Percentiles rank a stretch among this genome's conserved stretches.
phyloP scores from a whole-genome alignment of 2,113 vertebrate species.

The Hypomesus transpacificus region DNA sequence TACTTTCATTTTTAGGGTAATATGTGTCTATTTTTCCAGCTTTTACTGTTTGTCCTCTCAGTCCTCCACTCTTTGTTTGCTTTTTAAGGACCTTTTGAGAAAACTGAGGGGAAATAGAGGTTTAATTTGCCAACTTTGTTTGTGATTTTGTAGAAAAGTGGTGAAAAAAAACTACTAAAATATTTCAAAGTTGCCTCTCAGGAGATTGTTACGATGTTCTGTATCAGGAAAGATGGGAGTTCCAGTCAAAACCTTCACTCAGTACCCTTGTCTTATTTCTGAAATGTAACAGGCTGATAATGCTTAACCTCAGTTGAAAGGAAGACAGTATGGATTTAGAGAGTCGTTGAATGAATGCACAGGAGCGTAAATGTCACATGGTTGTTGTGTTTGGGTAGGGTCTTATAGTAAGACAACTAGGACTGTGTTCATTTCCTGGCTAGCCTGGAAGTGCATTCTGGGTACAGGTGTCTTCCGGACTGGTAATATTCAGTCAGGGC shows the following conservation, averaged over 20 bases:
- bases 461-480: slow-evolving; percentile 23
- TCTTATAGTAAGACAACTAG: slow-evolving; percentile 21
- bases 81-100: slow-evolving; percentile 32
- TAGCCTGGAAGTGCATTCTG: slow-evolving; percentile 20
- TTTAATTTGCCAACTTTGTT: slow-evolving; percentile 28
- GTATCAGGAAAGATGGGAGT: slow-evolving; percentile 11
- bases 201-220: slow-evolving; percentile 53
- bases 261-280: slow-evolving; percentile 19
- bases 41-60: slow-evolving; percentile 45
- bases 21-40: slow-evolving; percentile 66
- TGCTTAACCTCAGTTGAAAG: slow-evolving; percentile 21
- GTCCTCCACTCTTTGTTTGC: slow-evolving; percentile 25
- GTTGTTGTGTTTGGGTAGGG: slow-evolving; percentile 33
- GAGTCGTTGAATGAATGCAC: neutral
- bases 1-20: slow-evolving; percentile 55
- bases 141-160: slow-evolving; percentile 41
- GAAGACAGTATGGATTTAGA: slow-evolving; percentile 8
- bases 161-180: slow-evolving; percentile 15
- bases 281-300: slow-evolving; percentile 28
- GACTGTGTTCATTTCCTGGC: slow-evolving; percentile 38
- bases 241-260: slow-evolving; percentile 20
- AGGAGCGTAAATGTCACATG: neutral
- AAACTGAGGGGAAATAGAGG: neutral
- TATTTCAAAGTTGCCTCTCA: slow-evolving; percentile 51
- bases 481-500: slow-evolving; percentile 2